Percentiles rank a stretch among this genome's conserved stretches.
Conservation (phyloP, 2,797 vertebrate species). For the Aphelocoma californica region DNA sequence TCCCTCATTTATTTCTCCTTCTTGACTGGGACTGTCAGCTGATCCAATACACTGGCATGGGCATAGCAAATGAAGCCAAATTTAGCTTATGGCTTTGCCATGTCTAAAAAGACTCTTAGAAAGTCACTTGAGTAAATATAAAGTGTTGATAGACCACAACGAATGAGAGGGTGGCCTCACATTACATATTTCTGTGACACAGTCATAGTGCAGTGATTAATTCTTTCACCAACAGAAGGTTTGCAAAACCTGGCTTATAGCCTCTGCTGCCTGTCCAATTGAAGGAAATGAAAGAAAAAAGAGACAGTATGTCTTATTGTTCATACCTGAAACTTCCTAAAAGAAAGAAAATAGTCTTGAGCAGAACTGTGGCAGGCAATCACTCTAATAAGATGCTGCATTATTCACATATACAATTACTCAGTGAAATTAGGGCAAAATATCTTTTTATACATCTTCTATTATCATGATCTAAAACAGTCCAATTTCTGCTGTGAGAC, state of each 20-base stretch:
- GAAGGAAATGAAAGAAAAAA: background rate
- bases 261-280: background rate
- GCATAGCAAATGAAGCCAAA: background rate
- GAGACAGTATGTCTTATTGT: background rate
- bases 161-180: background rate
- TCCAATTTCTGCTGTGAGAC: background rate
- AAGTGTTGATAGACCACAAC: background rate
- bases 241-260: background rate
- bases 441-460: background rate
- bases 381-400: background rate
- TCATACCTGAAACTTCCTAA: background rate
- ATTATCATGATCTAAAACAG: background rate
- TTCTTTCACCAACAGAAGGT: background rate
- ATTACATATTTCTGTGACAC: background rate
- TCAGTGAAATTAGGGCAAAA: background rate
- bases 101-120: background rate
- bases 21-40: background rate
- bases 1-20: background rate
- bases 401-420: background rate
- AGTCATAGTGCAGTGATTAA: background rate
- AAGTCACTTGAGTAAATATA: background rate
- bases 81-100: background rate
- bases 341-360: background rate
- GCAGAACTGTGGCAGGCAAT: background rate
- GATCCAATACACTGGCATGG: background rate